These are phyloP conservation scores for Eulemur rubriventer DNA, from an alignment of 2,797 vertebrate species.

Conservation along the genomic window DNA sequence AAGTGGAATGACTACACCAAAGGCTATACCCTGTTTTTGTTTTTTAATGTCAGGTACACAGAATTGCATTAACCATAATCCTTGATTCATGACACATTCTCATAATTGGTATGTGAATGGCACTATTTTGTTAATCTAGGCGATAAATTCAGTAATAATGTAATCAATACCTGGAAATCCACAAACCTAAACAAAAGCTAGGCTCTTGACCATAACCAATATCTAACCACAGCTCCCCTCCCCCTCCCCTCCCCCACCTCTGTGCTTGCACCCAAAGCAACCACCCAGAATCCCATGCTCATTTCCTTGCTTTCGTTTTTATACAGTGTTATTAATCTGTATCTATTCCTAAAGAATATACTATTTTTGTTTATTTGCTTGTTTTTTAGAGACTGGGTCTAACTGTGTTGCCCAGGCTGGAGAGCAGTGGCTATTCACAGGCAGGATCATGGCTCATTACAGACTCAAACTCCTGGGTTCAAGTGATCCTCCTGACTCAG, in stretches of 20 bases:
- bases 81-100: not conserved
- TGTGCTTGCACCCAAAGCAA: not conserved
- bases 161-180: not conserved
- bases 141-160: slow-evolving; percentile 22
- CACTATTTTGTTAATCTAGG: slow-evolving; percentile 3
- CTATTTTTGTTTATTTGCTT: not conserved
- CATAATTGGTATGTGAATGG: not conserved
- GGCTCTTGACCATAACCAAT: not conserved
- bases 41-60: not conserved
- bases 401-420: not conserved
- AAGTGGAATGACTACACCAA: not conserved
- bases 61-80: not conserved
- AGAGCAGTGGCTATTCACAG: not conserved
- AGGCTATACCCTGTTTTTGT: not conserved
- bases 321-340: not conserved
- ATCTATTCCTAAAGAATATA: not conserved
- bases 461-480: not conserved
- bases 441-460: not conserved
- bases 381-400: not conserved
- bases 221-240: not conserved
- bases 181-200: not conserved
- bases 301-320: not conserved
- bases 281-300: not conserved
- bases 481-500: not conserved
- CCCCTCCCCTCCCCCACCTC: not conserved